A percentile compares a stretch with the other conserved stretches of the same genome.
phyloP scores from a whole-genome alignment of 2,888 invertebrate genomes.

The Volucella inflata region DNA sequence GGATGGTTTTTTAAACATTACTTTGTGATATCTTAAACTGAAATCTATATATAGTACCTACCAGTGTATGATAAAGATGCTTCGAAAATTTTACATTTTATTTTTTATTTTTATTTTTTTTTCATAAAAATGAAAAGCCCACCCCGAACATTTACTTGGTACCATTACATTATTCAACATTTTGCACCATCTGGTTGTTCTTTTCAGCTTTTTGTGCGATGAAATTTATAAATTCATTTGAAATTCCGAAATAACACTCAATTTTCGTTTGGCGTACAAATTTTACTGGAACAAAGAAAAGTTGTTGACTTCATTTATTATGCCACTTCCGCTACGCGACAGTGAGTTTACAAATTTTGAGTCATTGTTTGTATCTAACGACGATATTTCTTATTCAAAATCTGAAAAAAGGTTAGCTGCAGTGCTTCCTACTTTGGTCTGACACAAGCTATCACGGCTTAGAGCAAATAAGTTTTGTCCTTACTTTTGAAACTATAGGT shows the following conservation, averaged over 20 bases:
- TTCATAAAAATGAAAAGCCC: too few relatives aligned
- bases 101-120: too few relatives aligned
- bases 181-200: constrained; percentile 10
- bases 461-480: neutral
- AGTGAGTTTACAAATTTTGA: constrained; percentile 15
- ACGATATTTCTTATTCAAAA: constrained; percentile 29
- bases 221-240: constrained; percentile 43
- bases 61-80: too few relatives aligned
- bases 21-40: too few relatives aligned
- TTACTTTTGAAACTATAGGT: constrained; percentile 6
- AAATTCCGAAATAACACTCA: constrained; percentile 31
- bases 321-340: constrained; percentile 29
- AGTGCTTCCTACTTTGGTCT: neutral
- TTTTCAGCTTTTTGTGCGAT: constrained; percentile 16
- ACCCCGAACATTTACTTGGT: neutral
- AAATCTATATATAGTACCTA: too few relatives aligned
- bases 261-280: neutral
- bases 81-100: too few relatives aligned
- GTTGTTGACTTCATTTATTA: constrained; percentile 37
- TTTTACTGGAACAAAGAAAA: constrained; percentile 6
- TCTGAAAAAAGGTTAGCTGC: constrained; percentile 1
- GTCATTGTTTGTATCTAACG: constrained; percentile 8
- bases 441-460: constrained; percentile 34
- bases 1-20: too few relatives aligned
- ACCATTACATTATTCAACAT: constrained; percentile 20